phyloP scores from a whole-genome alignment of 92 coral and sea anemone species.

The Palythoa grandiflora region DNA sequence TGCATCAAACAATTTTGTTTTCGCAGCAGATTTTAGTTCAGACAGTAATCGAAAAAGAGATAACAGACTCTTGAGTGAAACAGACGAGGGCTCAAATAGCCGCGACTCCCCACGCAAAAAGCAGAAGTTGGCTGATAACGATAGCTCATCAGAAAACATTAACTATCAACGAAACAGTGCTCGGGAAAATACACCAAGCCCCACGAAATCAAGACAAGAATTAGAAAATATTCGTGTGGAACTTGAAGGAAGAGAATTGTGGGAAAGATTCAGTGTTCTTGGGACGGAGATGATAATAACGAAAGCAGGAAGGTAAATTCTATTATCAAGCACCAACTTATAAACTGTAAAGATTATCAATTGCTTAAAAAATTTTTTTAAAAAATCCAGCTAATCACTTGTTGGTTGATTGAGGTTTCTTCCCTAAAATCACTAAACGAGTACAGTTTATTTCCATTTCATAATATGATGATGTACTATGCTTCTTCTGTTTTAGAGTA shows the following conservation, averaged over 20 bases:
- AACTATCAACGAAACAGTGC: conserved; percentile 10
- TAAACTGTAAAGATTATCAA: not conserved
- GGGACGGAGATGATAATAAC: conserved; percentile 99
- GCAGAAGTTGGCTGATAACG: not conserved
- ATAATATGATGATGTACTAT: no score
- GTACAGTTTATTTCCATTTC: not conserved
- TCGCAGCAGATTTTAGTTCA: not conserved
- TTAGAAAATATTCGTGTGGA: conserved; percentile 74
- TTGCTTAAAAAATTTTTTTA: not conserved
- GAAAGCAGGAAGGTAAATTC: conserved; percentile 95
- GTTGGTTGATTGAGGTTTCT: not conserved
- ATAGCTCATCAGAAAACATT: not conserved
- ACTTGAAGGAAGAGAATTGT: conserved; percentile 90
- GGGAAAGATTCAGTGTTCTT: conserved; percentile 92
- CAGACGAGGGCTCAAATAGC: conserved; percentile 8
- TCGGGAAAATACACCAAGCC: conserved; percentile 26
- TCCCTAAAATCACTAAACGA: no score
- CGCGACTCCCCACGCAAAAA: conserved; percentile 28
- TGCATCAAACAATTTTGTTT: not conserved
- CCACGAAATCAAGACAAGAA: conserved; percentile 29
- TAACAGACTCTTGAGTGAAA: conserved; percentile 28
- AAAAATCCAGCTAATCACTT: no score
- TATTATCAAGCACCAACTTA: conserved; percentile 11
- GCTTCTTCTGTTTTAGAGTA: not conserved
- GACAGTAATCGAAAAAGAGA: conserved; percentile 18